These are phyloP conservation scores for Pteruthius melanotis DNA, from an alignment of 2,113 vertebrate genomes.

Conservation along the genomic window DNA sequence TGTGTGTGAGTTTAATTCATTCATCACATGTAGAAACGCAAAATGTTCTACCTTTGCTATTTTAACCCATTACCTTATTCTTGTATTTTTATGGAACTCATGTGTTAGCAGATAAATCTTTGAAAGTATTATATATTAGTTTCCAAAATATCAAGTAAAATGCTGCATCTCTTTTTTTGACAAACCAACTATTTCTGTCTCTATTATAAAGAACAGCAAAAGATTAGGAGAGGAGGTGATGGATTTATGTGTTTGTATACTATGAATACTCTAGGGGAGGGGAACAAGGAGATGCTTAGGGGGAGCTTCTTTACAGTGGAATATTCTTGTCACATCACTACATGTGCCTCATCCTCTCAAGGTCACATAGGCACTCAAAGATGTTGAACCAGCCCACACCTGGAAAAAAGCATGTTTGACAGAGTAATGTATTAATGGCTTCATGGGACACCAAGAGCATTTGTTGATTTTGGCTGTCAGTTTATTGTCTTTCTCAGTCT, in stretches of 20 bases:
- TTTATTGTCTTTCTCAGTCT: conserved; percentile 53
- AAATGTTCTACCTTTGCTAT: neutral
- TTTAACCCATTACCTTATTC: neutral
- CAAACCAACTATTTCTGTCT: neutral
- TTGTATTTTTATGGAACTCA: neutral
- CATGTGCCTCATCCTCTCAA: neutral
- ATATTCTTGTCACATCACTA: neutral
- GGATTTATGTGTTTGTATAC: neutral
- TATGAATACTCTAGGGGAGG: neutral
- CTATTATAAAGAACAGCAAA: neutral
- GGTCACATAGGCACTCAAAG: neutral
- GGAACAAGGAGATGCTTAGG: neutral
- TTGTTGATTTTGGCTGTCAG: conserved; percentile 36
- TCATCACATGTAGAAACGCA: neutral
- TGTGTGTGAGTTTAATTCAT: neutral
- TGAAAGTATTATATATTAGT: neutral
- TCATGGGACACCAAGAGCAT: neutral
- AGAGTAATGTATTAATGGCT: neutral
- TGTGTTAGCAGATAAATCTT: neutral
- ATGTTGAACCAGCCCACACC: neutral
- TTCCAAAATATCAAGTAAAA: neutral
- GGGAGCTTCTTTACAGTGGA: neutral
- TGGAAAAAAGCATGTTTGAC: neutral
- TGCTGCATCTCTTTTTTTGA: neutral
- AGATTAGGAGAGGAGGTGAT: neutral